Evolutionary conservation across 2,797 vertebrate genomes (phyloP).

Genomic region (Lepidocolaptes lacrymiger): DNA sequence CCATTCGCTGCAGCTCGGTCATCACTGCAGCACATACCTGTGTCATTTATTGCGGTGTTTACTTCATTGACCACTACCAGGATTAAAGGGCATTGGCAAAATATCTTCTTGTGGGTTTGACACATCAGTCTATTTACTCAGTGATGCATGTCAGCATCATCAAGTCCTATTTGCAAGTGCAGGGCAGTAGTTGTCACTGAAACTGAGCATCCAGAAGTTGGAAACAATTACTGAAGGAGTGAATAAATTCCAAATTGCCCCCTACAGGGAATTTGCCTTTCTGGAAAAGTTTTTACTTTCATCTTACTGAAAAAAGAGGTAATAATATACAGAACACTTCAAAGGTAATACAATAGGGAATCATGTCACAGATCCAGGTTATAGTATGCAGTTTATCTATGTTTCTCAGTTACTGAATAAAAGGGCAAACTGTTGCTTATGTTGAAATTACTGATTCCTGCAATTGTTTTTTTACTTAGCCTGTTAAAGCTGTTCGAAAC

Average conservation of each 20-base stretch:
- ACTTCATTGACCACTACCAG: neutral
- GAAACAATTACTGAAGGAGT: neutral
- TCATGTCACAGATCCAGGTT: neutral
- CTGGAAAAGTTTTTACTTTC: neutral
- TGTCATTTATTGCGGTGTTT: neutral
- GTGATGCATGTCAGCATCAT: neutral
- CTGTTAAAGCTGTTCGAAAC: neutral
- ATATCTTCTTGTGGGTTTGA: neutral
- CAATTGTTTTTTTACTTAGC: neutral
- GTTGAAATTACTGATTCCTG: neutral
- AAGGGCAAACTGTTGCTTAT: neutral
- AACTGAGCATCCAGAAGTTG: neutral
- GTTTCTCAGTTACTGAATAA: neutral
- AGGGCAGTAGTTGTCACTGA: neutral
- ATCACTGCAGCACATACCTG: rapidly evolving
- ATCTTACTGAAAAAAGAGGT: neutral
- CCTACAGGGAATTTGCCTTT: neutral
- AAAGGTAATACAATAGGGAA: neutral
- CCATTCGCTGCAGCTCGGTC: rapidly evolving
- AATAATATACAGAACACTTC: neutral
- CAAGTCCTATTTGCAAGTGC: neutral
- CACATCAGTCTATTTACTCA: neutral
- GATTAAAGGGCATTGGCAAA: neutral
- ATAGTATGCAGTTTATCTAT: neutral
- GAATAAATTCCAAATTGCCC: neutral